Evolutionary conservation across 2,888 invertebrate genomes (phyloP).

Genomic region (Drosophila hawaiiensis): DNA sequence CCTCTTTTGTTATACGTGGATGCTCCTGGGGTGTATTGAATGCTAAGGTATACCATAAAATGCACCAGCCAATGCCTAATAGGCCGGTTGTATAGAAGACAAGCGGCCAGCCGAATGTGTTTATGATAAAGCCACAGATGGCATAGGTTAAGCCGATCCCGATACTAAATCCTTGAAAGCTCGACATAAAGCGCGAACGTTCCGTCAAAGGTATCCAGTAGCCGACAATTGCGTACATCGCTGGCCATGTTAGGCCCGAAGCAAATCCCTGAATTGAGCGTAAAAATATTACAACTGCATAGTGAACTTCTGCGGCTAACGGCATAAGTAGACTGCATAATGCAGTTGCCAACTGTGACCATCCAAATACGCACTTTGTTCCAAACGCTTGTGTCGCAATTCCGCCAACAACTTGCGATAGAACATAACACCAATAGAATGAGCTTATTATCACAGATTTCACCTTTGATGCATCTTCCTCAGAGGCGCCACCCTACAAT

Average conservation of each 20-base stretch:
- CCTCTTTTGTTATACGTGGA: constrained; percentile 89
- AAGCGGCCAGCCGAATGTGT: constrained; percentile 89
- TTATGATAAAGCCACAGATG: constrained; percentile 89
- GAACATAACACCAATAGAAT: constrained; percentile 91
- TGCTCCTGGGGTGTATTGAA: constrained; percentile 89
- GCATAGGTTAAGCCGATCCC: constrained; percentile 91
- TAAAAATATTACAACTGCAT: constrained; percentile 87
- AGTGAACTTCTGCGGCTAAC: constrained; percentile 88
- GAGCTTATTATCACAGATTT: constrained; percentile 89
- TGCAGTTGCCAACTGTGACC: constrained; percentile 89
- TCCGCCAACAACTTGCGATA: constrained; percentile 90
- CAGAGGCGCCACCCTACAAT: constrained; percentile 81
- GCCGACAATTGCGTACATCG: constrained; percentile 91
- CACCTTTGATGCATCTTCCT: constrained; percentile 79
- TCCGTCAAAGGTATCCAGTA: constrained; percentile 91
- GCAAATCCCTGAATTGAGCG: constrained; percentile 90
- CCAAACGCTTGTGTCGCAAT: constrained; percentile 90
- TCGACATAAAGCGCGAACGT: constrained; percentile 90
- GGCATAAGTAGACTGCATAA: constrained; percentile 89
- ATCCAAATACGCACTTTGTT: constrained; percentile 90
- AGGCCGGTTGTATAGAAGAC: constrained; percentile 90
- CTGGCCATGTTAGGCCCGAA: constrained; percentile 91
- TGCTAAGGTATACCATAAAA: constrained; percentile 89
- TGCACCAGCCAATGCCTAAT: constrained; percentile 88
- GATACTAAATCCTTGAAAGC: constrained; percentile 91